phyloP scores from a whole-genome alignment of 2,113 vertebrate genomes.

The Festucalex cinctus region DNA sequence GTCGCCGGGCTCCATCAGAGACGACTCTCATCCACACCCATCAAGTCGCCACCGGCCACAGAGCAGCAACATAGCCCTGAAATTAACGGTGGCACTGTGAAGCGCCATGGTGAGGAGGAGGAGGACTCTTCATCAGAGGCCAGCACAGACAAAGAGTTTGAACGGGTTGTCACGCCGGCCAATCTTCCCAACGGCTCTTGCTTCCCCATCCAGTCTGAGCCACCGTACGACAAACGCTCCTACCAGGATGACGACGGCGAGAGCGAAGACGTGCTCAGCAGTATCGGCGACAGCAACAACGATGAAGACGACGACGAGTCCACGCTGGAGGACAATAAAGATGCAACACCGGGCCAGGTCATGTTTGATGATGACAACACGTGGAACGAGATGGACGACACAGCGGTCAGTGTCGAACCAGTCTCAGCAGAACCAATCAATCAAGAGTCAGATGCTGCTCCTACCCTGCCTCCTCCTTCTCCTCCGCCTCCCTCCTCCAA shows the following conservation, averaged over 20 bases:
- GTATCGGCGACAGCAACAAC: neutral
- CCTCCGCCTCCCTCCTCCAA: conserved; percentile 73
- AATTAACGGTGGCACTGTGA: neutral
- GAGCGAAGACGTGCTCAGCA: conserved; percentile 46
- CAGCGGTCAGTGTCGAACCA: conserved; percentile 69
- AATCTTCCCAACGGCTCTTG: conserved; percentile 33
- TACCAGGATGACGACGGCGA: conserved; percentile 59
- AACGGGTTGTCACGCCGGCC: neutral
- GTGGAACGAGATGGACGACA: conserved; percentile 86
- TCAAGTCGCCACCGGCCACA: conserved; percentile 69
- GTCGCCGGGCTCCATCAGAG: conserved; percentile 49
- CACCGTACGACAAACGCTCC: conserved; percentile 67
- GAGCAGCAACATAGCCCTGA: neutral
- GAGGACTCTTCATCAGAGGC: conserved; percentile 26
- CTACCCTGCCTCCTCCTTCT: conserved; percentile 58
- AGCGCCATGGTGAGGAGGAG: conserved; percentile 10
- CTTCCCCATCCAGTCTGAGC: conserved; percentile 44
- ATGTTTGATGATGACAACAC: conserved; percentile 92
- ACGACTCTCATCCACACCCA: conserved; percentile 89
- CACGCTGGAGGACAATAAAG: conserved; percentile 54
- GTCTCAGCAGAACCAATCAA: conserved; percentile 17
- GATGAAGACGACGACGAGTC: conserved; percentile 47
- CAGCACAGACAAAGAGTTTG: neutral
- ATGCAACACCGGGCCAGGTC: conserved; percentile 47
- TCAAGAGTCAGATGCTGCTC: conserved; percentile 35